Evolutionary conservation across 1,140 invertebrate genomes (phyloP), one percentile per base, ranked within the genome.

Genomic region (Lutraria rhynchaena): DNA sequence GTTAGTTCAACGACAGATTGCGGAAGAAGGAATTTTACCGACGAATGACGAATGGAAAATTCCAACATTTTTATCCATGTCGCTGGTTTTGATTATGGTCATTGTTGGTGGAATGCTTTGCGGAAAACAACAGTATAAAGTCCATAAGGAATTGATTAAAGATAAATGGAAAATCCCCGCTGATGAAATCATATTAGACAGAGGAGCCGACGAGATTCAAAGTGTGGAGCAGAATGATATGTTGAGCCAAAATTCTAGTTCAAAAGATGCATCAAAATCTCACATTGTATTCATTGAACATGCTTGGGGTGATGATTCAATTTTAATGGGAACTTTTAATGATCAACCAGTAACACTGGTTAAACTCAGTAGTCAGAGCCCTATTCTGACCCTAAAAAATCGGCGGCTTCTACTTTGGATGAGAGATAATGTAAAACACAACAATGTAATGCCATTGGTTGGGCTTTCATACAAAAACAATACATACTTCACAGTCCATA

Each of bases 91-190:
- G 19, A 4, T 84, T 31, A 4, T 60, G 0, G 17, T 83, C 1
- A 17, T 83, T 1, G 57, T 82, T 5, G 15, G 78, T 13, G 29
- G 15, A 11, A 55, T 85, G 13, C 11, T 83, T 57, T 70, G 77
- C 15, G 51, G 77, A 1, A 49, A 44, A 44, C 77, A 86, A 27
- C 71, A 74, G 41, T 65, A 65, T 37, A 67, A 73, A 41, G 11
- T 86, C 33, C 67, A 70, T 15, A 85, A 77, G 49, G 83, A 87
- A 82, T 69, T 89, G 27, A 60, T 87, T 37, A 87, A 81, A 46
- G 69, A 90, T 46, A 85, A 83, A 29, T 90, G 89, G 88, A 82
- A 83, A 58, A 88, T 90, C 24, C 63, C 82, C 41, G 81, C 87
- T 15, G 37, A 41, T 41, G 37, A 5, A 41, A 15, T 41, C 15